Percentiles rank a stretch among this genome's conserved stretches.
Evolutionary conservation across 1,140 invertebrate species (phyloP).

Genomic region (Ladona fulva): DNA sequence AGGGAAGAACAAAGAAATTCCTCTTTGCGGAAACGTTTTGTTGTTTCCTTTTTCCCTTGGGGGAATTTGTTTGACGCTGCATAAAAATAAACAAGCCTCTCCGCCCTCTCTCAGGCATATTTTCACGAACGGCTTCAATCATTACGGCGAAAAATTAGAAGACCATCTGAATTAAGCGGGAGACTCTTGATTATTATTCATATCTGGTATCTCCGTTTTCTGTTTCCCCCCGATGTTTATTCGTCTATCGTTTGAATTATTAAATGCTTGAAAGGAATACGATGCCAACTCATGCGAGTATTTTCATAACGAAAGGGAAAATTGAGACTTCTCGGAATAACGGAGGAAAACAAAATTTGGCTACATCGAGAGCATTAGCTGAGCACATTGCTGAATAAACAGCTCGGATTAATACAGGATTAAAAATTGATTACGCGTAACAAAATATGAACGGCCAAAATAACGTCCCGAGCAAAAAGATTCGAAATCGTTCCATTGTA

Average conservation of each 20-base stretch:
- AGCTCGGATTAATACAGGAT: neutral
- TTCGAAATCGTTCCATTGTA: too few relatives aligned
- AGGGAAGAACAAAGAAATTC: neutral
- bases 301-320: conserved; percentile 6
- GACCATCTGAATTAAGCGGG: neutral
- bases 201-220: neutral
- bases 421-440: too few relatives aligned
- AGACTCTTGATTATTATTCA: neutral
- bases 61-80: neutral
- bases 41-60: neutral
- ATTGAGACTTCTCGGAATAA: neutral
- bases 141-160: neutral
- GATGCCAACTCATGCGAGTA: conserved; percentile 7
- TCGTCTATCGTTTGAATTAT: neutral
- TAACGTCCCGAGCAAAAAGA: too few relatives aligned
- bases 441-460: too few relatives aligned
- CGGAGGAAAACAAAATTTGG: neutral
- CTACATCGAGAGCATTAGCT: neutral
- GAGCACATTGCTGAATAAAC: neutral
- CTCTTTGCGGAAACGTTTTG: neutral
- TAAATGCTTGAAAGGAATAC: neutral
- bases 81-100: neutral
- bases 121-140: neutral
- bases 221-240: neutral
- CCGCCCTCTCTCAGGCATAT: neutral